These are phyloP conservation scores for Pollenia griseotomentosa DNA, from an alignment of 2,888 invertebrate species.

Conservation along the genomic window DNA sequence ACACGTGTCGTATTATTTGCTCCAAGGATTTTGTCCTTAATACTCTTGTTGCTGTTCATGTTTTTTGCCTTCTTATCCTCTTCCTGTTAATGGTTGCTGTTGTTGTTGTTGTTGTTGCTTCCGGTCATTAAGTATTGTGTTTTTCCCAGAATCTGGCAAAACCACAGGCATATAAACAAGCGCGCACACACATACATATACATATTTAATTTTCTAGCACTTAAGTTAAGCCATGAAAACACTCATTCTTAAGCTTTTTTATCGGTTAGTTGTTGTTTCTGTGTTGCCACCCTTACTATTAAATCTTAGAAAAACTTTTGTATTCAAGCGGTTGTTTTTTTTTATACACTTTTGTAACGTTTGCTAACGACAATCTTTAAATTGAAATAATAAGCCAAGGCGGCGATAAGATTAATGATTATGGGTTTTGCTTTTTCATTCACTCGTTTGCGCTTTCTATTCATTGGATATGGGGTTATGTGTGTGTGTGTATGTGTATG, in stretches of 20 bases:
- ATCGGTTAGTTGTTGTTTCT: not conserved
- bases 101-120: constrained; percentile 77
- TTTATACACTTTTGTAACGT: constrained; percentile 43
- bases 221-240: constrained; percentile 42
- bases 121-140: constrained; percentile 81
- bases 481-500: no score
- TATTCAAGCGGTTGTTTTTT: constrained; percentile 21
- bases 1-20: constrained; percentile 68
- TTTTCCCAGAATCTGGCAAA: constrained; percentile 58
- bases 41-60: constrained; percentile 13
- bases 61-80: constrained; percentile 33
- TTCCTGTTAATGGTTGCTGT: constrained; percentile 61
- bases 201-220: constrained; percentile 49
- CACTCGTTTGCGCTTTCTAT: constrained; percentile 14
- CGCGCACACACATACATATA: constrained; percentile 56
- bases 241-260: constrained; percentile 14
- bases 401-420: constrained; percentile 85
- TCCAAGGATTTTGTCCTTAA: constrained; percentile 63
- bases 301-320: constrained; percentile 54
- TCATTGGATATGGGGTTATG: no score
- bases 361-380: constrained; percentile 75
- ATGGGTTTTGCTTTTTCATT: constrained; percentile 77
- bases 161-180: constrained; percentile 56
- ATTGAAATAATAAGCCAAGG: constrained; percentile 84
- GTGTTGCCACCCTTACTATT: constrained; percentile 41